Percentiles rank a stretch among this genome's conserved stretches.
Evolutionary conservation across 2,113 vertebrate genomes (phyloP).

Genomic region (Colossoma macropomum): DNA sequence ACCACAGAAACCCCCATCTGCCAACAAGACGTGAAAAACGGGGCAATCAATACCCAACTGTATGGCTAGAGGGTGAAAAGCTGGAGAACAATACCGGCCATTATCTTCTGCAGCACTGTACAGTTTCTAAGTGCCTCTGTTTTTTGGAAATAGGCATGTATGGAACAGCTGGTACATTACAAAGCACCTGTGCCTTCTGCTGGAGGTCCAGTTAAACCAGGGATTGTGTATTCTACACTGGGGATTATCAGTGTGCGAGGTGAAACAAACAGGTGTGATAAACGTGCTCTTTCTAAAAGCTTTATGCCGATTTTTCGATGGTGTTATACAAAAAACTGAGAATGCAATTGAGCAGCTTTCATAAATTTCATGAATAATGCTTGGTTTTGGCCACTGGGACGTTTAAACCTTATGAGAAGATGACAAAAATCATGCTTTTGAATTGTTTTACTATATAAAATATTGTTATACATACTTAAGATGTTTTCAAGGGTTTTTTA

Average conservation of each 20-base stretch:
- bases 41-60: constrained; percentile 54
- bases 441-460: no score
- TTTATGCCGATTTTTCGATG: no score
- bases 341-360: background rate
- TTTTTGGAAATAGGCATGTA: constrained; percentile 20
- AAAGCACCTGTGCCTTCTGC: constrained; percentile 32
- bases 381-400: constrained; percentile 34
- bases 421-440: no score
- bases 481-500: no score
- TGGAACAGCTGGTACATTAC: constrained; percentile 14
- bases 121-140: constrained; percentile 39
- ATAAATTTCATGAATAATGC: no score
- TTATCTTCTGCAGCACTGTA: constrained; percentile 61
- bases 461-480: no score
- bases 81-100: constrained; percentile 68
- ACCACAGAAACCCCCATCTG: constrained; percentile 95
- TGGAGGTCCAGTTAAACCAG: constrained; percentile 6
- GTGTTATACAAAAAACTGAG: background rate
- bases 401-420: constrained; percentile 39
- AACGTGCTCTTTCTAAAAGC: no score
- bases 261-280: background rate
- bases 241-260: constrained; percentile 17
- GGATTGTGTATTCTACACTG: constrained; percentile 5
- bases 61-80: constrained; percentile 55
- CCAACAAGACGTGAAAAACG: constrained; percentile 68